Evolutionary conservation across 2,888 invertebrate species (phyloP), one percentile per base, ranked within the genome.

Genomic region (Dioctria linearis): DNA sequence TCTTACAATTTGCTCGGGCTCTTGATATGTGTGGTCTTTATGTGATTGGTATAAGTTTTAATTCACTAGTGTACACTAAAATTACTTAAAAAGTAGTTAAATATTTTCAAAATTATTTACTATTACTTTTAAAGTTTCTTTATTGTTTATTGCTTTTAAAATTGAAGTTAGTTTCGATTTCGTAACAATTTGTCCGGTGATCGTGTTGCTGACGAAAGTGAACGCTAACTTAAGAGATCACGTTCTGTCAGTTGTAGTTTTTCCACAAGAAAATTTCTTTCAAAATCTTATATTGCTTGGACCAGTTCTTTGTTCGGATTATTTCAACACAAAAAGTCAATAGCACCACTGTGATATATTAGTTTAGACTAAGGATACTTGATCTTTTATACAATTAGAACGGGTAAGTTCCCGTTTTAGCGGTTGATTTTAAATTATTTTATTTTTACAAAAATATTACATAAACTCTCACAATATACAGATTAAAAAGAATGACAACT

Each of bases 191-290:
- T 61, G 37, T 76, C 76, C 63, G 61, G 76, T 51, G 63, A 75
- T 43, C 75, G 57, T 61, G 43, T 59, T 43, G 39, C 75, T 75
- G 75, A 57, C 63, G 76, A 76, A 76, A 76, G 76, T 76, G 76
- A 76, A 76, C 76, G 63, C 61, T 46, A 76, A 61, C 39, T 40
- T 63, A 57, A 63, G 46, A 76, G 76, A 76, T 61, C 76, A 76
- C 76, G 63, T 63, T 76, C 76, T 61, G 61, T 76, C 76, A 63
- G 49, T 63, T 76, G 76, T 76, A 63, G 61, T 76, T 75, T 59
- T 25, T 42, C 54, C 13, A 39, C 37, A 71, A 40, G 51, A 37
- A 43, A 61, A 59, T 59, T 75, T 46, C 49, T 73, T 73, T 42
- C 40, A 75, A 59, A 63, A 49, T 39, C 37, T 25, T 39, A 63